These are phyloP conservation scores for Rhingia campestris DNA, from an alignment of 2,888 invertebrate genomes.

Conservation along the genomic window DNA sequence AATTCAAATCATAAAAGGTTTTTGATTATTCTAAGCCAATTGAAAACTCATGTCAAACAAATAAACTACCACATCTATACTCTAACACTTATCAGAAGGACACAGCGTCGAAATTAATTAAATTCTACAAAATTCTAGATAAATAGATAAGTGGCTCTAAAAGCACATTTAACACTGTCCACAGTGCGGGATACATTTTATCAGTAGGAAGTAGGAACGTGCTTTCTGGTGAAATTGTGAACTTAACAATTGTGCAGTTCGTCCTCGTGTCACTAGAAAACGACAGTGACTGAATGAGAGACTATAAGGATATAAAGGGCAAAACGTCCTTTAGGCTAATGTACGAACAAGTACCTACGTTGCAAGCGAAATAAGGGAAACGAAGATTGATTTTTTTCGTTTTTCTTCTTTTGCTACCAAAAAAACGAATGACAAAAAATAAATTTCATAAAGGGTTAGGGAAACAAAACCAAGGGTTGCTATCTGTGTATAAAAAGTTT, in stretches of 20 bases:
- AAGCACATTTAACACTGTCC: slow-evolving; percentile 26
- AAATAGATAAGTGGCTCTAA: slow-evolving; percentile 29
- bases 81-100: not conserved
- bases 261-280: slow-evolving; percentile 5
- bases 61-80: too few species aligned
- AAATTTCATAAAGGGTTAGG: too few species aligned
- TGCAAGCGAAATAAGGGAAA: too few species aligned
- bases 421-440: too few species aligned
- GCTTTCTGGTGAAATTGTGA: slow-evolving; percentile 17
- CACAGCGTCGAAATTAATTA: slow-evolving; percentile 14
- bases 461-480: too few species aligned
- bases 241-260: slow-evolving; percentile 16
- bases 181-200: slow-evolving; percentile 1
- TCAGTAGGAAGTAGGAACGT: slow-evolving; percentile 20
- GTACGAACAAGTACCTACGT: not conserved
- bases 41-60: too few species aligned
- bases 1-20: too few species aligned
- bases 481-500: too few species aligned
- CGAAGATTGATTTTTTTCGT: too few species aligned
- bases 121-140: slow-evolving; percentile 18
- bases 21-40: too few species aligned
- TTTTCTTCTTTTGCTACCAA: too few species aligned
- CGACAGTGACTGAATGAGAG: slow-evolving; percentile 6
- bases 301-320: not conserved
- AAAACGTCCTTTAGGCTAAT: not conserved